phyloP scores from a whole-genome alignment of 2,888 invertebrate genomes.

The Asteroscopus sphinx region DNA sequence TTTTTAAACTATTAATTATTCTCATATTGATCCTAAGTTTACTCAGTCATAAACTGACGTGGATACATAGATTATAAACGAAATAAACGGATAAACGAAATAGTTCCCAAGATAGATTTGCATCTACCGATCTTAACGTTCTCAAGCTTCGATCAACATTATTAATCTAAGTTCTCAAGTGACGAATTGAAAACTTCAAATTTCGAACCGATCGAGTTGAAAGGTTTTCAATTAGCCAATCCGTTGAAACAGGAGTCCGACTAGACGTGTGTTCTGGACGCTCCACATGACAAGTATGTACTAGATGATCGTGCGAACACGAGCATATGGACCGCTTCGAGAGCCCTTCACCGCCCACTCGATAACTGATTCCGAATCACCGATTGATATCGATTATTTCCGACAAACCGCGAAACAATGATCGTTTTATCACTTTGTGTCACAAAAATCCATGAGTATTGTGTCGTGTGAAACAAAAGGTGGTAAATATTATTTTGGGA shows the following conservation, averaged over 20 bases:
- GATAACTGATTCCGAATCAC: constrained; percentile 77
- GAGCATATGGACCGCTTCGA: constrained; percentile 69
- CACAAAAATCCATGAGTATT: constrained; percentile 45
- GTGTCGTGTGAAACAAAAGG: constrained; percentile 19
- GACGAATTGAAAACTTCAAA: constrained; percentile 51
- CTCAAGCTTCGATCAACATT: no score
- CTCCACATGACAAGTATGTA: constrained; percentile 68
- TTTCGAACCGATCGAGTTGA: constrained; percentile 60
- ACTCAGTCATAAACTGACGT: neutral
- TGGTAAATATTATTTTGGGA: constrained; percentile 7
- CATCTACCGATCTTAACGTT: constrained; percentile 23
- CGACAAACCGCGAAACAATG: constrained; percentile 69
- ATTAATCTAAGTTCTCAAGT: constrained; percentile 29
- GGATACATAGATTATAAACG: neutral
- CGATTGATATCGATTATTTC: constrained; percentile 76
- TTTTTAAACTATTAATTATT: no score
- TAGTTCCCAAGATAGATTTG: constrained; percentile 14
- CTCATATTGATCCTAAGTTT: neutral
- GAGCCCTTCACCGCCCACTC: constrained; percentile 71
- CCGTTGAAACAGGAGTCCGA: constrained; percentile 63
- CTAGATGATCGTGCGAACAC: constrained; percentile 71
- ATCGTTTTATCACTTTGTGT: constrained; percentile 63
- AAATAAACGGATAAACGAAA: neutral
- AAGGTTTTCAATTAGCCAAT: constrained; percentile 77
- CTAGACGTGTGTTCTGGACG: constrained; percentile 72